A percentile compares a stretch with the other conserved stretches of the same genome.
Conservation (phyloP, 2,797 vertebrate genomes). For the Fratercula arctica region DNA sequence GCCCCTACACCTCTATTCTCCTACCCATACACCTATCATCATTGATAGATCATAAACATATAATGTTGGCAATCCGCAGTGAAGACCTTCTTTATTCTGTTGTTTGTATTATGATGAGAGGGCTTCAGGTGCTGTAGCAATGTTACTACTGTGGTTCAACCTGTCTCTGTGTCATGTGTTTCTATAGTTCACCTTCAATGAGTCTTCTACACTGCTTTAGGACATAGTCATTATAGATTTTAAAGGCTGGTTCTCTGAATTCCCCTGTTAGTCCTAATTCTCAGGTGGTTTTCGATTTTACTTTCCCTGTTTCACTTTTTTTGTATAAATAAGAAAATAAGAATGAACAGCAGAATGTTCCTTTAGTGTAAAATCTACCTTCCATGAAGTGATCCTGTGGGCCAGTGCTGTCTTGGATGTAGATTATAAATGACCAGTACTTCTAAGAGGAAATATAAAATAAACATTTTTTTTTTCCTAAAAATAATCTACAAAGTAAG, state of each 20-base stretch:
- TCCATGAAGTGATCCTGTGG: not conserved
- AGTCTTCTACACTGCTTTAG: not conserved
- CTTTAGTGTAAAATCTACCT: not conserved
- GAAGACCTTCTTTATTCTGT: fast-evolving
- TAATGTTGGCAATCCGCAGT: not conserved
- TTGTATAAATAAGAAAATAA: not conserved
- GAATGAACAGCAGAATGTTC: not conserved
- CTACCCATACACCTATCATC: not conserved
- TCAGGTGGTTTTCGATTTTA: not conserved
- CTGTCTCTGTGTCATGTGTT: not conserved
- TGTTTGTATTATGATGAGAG: not conserved
- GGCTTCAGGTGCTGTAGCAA: not conserved
- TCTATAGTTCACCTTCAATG: not conserved
- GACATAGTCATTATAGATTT: not conserved
- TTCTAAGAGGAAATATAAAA: not conserved
- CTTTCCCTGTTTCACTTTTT: not conserved
- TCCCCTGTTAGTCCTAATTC: not conserved
- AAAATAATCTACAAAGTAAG: not conserved
- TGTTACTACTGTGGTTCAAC: not conserved
- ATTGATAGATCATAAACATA: not conserved
- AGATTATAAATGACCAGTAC: not conserved
- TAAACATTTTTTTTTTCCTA: not conserved
- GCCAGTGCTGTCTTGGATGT: not conserved
- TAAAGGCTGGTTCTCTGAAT: not conserved
- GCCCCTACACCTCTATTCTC: not conserved